A percentile compares a stretch with the other conserved stretches of the same genome.
These are phyloP conservation scores for Synergus laeviventris DNA, from an alignment of 2,888 invertebrate genomes.

Conservation along the genomic window DNA sequence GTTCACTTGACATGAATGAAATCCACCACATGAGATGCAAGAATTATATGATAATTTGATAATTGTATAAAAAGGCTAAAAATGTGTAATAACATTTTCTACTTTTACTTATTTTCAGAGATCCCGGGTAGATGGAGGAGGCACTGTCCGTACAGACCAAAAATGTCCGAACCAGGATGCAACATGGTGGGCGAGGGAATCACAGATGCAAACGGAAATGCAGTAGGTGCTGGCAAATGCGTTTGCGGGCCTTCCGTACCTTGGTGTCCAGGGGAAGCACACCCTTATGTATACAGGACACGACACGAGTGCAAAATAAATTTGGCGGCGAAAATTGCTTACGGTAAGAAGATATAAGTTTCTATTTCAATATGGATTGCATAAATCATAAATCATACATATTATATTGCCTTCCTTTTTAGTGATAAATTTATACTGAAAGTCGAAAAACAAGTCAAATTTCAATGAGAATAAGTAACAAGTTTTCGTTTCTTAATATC, in stretches of 20 bases:
- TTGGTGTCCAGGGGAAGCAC: conserved; percentile 71
- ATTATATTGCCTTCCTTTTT: neutral
- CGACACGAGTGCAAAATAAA: conserved; percentile 72
- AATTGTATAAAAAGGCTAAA: neutral
- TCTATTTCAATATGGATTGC: neutral
- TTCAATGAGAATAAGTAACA: too few species aligned
- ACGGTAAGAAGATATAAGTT: conserved; percentile 62
- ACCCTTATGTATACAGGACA: conserved; percentile 69
- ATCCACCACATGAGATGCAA: too few species aligned
- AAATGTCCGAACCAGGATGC: conserved; percentile 70
- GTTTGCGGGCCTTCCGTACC: conserved; percentile 71
- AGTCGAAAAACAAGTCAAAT: too few species aligned
- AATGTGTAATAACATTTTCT: conserved; percentile 21
- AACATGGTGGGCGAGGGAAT: conserved; percentile 71
- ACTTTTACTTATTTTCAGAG: conserved; percentile 59
- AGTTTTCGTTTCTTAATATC: too few species aligned
- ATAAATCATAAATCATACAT: neutral
- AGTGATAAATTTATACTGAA: too few species aligned
- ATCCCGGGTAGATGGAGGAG: conserved; percentile 73
- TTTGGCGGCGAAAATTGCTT: conserved; percentile 70
- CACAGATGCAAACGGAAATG: conserved; percentile 56
- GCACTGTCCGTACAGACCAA: conserved; percentile 68
- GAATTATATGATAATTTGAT: neutral
- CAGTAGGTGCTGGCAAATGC: conserved; percentile 65
- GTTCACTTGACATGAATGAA: too few species aligned